Evolutionary conservation across 2,888 invertebrate species (phyloP), one percentile per base, ranked within the genome.

Genomic region (Drosophila ochracea): DNA sequence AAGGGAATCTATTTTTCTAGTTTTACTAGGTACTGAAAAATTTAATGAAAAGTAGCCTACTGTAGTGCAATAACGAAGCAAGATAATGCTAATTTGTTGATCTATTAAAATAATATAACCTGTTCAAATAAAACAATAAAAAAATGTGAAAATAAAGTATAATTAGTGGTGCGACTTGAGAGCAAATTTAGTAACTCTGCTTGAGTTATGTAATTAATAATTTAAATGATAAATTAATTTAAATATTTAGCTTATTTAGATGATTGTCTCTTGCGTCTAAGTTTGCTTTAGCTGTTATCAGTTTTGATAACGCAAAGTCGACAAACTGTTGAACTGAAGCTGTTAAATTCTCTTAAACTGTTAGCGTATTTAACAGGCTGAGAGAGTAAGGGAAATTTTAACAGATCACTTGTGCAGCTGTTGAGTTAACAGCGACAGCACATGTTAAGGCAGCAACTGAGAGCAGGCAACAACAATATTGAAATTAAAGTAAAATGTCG

Each of bases 261-360:
- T 52, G 43, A 49, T 16, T 28, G 49, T 16, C 28, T 31, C 16
- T 30, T 31, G 33, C 6, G 13, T 19, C 13, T 33, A 73, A 69
- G 53, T 62, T 62, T 49, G n/a, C 31, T 52, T 39, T 53, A 72
- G 65, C 68, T 39, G 37, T 78, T 80, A 76, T 80, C 80, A 72
- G 65, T 76, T 57, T 47, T 66, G 71, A 68, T 68, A 76, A 65
- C 62, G 59, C 55, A 72, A 75, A 75, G 59, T 67, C 61, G 10
- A 5, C 31, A 68, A 54, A 21, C 33, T 53, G 30, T 39, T 16
- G 19, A 19, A 50, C 10, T n/a, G 13, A 35, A 19, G 9, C 50
- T 67, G 53, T 71, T 61, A 60, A 41, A 35, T 68, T 79, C 84
- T 89, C 86, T 85, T 83, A 64, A 28, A 35, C 86, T 89, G 89